phyloP scores from a whole-genome alignment of 2,888 invertebrate genomes.

The Melanophora roralis region DNA sequence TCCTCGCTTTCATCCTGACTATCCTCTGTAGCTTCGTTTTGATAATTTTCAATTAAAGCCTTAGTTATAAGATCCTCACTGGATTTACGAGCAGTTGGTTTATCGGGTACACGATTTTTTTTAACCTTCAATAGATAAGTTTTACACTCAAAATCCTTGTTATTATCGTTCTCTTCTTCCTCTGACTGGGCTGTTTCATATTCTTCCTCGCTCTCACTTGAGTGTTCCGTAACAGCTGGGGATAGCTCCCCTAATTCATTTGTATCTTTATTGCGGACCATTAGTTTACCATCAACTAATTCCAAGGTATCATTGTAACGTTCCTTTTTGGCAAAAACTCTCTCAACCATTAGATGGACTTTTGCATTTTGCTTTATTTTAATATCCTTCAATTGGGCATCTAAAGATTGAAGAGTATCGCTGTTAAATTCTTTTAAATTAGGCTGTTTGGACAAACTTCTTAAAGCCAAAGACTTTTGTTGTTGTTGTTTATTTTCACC shows the following conservation, averaged over 20 bases:
- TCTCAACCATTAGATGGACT: conserved; percentile 65
- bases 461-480: conserved; percentile 64
- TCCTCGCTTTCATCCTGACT: conserved; percentile 42
- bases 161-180: conserved; percentile 48
- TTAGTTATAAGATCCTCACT: conserved; percentile 8
- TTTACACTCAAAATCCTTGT: no score
- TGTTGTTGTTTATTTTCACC: neutral
- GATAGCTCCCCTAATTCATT: conserved; percentile 69
- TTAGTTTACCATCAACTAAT: conserved; percentile 70
- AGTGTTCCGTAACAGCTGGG: conserved; percentile 11
- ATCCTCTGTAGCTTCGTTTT: neutral
- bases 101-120: neutral
- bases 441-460: conserved; percentile 63
- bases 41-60: conserved; percentile 12
- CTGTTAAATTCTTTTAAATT: conserved; percentile 60
- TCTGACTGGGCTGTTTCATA: conserved; percentile 62
- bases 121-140: neutral
- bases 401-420: conserved; percentile 65
- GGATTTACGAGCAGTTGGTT: neutral
- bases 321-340: conserved; percentile 71
- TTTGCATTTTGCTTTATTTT: conserved; percentile 61
- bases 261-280: conserved; percentile 70
- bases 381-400: conserved; percentile 65
- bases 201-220: conserved; percentile 63
- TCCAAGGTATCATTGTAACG: conserved; percentile 71